Base-by-base conservation (phyloP, 2,888 invertebrate genomes). In the Horisme vitalbata region DNA sequence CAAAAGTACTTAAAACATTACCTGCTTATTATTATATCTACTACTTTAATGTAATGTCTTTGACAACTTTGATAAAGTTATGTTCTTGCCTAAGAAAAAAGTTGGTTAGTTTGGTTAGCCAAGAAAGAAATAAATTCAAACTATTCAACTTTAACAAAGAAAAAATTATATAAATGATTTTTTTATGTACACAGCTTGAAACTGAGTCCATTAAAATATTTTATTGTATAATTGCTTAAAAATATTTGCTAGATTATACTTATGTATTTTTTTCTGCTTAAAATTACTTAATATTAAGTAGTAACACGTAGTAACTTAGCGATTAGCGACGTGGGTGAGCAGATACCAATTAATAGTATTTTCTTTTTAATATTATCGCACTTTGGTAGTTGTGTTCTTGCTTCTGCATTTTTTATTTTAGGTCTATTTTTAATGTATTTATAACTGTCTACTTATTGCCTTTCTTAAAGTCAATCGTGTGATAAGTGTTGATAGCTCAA, bases 401-500 rank as follows among this genome's bases (percentile, higher is more conserved):
- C 72, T 81, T 76, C 62, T 66, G 74, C 74, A 76, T 79, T 78
- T 78, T 45, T 33, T 49, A 69, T 62, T 64, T 59, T 59, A 61
- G 65, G 52, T 30, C 28, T 34, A 45, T 56, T 59, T 61, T 62
- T 67, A 32, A 48, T 46, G 52, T 65, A 41, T 55, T 46, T 52
- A 23, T 34, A 33, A 62, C 61, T 73, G 60, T 73, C 66, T 79
- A 75, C 77, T 79, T 78, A 75, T 61, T 75, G 58, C 44, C 58
- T 68, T 67, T 70, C 65, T 18, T 71, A 75, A 75, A 71, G 74
- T 79, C 70, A 72, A 69, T 79, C 72, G 79, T 77, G 79, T 77
- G 72, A 72, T 74, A 68, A 69, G n/a, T 55, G 66, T 71, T 68
- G 62, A 61, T 82, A 84, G 86, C 86, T 86, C 85, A 86, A 88